These are phyloP conservation scores for Clarias gariepinus DNA, from an alignment of 2,113 vertebrate genomes.

Conservation along the genomic window DNA sequence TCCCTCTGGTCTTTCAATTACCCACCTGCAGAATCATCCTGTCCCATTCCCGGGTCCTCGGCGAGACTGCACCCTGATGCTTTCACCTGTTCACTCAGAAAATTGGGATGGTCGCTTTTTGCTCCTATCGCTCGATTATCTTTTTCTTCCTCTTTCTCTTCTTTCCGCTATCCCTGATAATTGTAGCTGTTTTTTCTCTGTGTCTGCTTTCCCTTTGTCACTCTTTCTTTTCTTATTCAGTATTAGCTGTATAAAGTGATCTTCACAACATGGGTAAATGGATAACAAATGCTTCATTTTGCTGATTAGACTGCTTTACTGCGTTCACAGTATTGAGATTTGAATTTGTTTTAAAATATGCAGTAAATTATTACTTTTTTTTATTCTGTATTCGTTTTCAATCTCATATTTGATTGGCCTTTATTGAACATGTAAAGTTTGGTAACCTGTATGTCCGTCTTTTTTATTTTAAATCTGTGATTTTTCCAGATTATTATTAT, in stretches of 20 bases:
- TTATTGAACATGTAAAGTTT: slow-evolving; percentile 15
- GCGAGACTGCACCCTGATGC: slow-evolving; percentile 68
- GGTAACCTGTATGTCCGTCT: slow-evolving; percentile 36
- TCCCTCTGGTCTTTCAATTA: slow-evolving; percentile 72
- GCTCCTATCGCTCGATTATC: slow-evolving; percentile 46
- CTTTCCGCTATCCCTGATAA: background rate
- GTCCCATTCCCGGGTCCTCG: slow-evolving; percentile 70
- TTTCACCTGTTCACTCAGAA: slow-evolving; percentile 60
- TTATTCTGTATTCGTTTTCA: slow-evolving; percentile 7
- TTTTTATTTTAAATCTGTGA: slow-evolving; percentile 3
- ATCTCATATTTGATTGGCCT: slow-evolving; percentile 19
- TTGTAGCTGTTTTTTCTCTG: slow-evolving; percentile 18
- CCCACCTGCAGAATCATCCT: slow-evolving; percentile 68
- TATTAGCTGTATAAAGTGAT: slow-evolving; percentile 27
- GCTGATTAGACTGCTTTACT: slow-evolving; percentile 10
- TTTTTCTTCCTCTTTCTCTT: slow-evolving; percentile 56
- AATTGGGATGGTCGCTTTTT: slow-evolving; percentile 64
- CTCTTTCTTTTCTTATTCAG: slow-evolving; percentile 29
- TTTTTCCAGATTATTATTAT: background rate
- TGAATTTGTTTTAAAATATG: slow-evolving; percentile 30
- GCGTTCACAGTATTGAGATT: slow-evolving; percentile 18
- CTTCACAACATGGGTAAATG: slow-evolving; percentile 20
- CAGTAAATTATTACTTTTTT: background rate
- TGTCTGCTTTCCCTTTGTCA: slow-evolving; percentile 29
- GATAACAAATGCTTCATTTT: slow-evolving; percentile 1